Evolutionary conservation across 2,113 vertebrate genomes (phyloP).

Genomic region (Fukomys damarensis): DNA sequence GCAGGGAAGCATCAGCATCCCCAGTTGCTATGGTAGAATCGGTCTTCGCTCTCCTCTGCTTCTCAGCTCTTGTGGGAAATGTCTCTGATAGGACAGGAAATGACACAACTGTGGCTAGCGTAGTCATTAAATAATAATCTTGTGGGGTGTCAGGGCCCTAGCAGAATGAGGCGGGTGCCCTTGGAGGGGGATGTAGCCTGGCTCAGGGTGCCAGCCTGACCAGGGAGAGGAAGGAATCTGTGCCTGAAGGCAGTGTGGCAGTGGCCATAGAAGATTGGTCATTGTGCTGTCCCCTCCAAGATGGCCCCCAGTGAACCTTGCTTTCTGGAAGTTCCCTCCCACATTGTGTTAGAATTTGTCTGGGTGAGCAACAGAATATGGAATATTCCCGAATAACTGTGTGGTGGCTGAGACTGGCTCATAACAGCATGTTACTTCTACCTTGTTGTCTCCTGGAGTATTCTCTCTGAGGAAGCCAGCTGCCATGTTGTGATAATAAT

Average conservation of each 20-base stretch:
- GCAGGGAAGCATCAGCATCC: no score
- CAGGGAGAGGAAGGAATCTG: neutral
- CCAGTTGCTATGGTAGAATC: neutral
- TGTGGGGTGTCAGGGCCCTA: neutral
- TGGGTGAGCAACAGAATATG: neutral
- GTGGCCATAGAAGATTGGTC: no score
- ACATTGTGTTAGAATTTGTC: neutral
- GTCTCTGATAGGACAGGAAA: neutral
- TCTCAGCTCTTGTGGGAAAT: neutral
- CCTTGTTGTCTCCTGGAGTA: neutral
- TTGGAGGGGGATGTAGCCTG: neutral
- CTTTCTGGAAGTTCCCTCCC: neutral
- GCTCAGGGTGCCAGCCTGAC: neutral
- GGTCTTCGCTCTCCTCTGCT: neutral
- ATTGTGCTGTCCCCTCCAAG: neutral
- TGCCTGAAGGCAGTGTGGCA: accelerated
- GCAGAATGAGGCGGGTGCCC: neutral
- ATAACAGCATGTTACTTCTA: neutral
- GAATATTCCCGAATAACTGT: neutral
- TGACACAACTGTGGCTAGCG: neutral
- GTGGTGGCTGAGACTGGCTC: neutral
- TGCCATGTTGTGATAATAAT: neutral
- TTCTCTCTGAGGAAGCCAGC: neutral
- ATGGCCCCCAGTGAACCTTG: neutral
- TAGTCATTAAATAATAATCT: neutral